Percentiles rank a stretch among this genome's conserved stretches.
These are phyloP conservation scores for Xylophagus ater DNA, from an alignment of 2,888 invertebrate species.

Conservation along the genomic window DNA sequence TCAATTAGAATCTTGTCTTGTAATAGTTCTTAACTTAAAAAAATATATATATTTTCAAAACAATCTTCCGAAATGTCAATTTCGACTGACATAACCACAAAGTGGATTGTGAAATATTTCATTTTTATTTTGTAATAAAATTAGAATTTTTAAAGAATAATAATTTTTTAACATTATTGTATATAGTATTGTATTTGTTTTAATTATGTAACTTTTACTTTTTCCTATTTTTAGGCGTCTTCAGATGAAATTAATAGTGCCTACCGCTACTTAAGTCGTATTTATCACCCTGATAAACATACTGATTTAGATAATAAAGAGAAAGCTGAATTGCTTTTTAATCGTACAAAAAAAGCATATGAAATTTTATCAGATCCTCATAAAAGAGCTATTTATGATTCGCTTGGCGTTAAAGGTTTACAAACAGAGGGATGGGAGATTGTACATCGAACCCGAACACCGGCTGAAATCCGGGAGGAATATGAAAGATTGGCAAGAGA, in stretches of 20 bases:
- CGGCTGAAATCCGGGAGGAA: constrained; percentile 92
- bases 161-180: no score
- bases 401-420: constrained; percentile 73
- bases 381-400: constrained; percentile 90
- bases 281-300: constrained; percentile 98
- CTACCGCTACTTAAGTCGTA: constrained; percentile 79
- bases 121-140: no score
- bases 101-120: no score
- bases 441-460: constrained; percentile 81
- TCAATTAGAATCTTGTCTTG: no score
- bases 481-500: constrained; percentile 81
- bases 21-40: background rate
- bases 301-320: constrained; percentile 67
- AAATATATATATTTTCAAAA: constrained; percentile 14
- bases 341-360: constrained; percentile 85
- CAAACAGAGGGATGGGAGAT: constrained; percentile 95
- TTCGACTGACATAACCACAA: background rate
- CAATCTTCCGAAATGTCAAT: background rate
- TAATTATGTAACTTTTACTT: no score
- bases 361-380: constrained; percentile 92
- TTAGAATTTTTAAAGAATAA: no score
- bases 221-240: constrained; percentile 76
- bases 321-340: constrained; percentile 87
- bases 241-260: constrained; percentile 88
- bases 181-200: no score